Base-by-base conservation (phyloP, 2,113 vertebrate genomes). In the Leucosticte australis region DNA sequence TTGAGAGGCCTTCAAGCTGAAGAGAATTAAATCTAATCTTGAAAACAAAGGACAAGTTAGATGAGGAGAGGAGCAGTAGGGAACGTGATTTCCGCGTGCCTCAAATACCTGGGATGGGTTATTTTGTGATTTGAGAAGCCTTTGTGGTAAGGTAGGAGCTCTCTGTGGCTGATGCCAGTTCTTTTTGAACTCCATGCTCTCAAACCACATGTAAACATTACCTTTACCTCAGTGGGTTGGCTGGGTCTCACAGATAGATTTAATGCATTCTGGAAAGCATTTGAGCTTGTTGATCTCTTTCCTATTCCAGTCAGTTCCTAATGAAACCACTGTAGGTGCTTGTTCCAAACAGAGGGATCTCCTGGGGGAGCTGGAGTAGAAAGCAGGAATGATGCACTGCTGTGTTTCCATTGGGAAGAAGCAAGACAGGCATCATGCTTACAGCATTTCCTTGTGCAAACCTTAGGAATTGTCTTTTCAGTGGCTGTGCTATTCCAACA, bases 201-300 rank as follows among this genome's bases (percentile, higher is more conserved):
- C 35, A 86, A 92, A 81, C 81, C 77, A 77, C 59, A 23, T 92
- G 88, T 92, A 75, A 76, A 87, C 15, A 4, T 70, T 78, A 56
- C 85, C 91, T 87, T 85, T 85, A 42, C 89, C 26, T 37, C 90
- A 80, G 90, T 83, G 77, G 74, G 30, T 75, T 97, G 97, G 79
- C 92, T 59, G 13, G 49, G 71, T 93, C 94, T 96, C 94, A 73
- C 13, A 65, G 70, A 53, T 77, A 14, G 39, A 73, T 70, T 86
- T 75, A 73, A 57, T 91, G 94, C n/a, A 44, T 95, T 97, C 96
- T 83, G 96, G 52, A 87, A 95, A 94, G 83, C 67, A 24, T 95
- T 71, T 92, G 60, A 78, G 68, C 70, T 85, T 71, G 92, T 85
- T 80, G 84, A 65, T 82, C 19, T 82, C 63, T 84, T 81, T 83